Evolutionary conservation across 1,140 invertebrate species (phyloP).

Genomic region (Thereuonema tuberculata): DNA sequence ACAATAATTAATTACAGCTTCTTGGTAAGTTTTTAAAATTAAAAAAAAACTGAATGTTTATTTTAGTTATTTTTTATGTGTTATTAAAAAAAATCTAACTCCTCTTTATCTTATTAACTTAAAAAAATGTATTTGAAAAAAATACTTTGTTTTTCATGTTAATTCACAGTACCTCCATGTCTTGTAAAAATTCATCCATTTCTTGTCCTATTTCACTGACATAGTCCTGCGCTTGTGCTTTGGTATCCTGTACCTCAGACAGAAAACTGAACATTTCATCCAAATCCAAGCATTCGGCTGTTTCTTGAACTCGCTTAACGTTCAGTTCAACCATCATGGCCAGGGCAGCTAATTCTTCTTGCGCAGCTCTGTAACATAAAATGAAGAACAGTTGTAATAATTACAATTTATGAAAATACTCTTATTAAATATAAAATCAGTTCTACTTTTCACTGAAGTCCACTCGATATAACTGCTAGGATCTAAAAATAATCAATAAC

Average conservation of each 20-base stretch:
- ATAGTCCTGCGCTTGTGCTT: slow-evolving; percentile 28
- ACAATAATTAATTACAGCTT: too few species aligned
- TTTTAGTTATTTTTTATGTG: too few species aligned
- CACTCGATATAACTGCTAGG: too few species aligned
- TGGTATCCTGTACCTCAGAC: slow-evolving; percentile 55
- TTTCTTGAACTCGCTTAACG: slow-evolving; percentile 34
- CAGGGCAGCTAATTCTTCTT: slow-evolving; percentile 57
- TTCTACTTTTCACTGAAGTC: too few species aligned
- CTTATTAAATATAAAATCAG: too few species aligned
- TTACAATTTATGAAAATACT: not conserved
- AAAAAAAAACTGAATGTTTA: too few species aligned
- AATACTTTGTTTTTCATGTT: too few species aligned
- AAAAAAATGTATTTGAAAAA: too few species aligned
- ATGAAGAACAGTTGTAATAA: not conserved
- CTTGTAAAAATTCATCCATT: slow-evolving; percentile 66
- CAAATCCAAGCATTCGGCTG: slow-evolving; percentile 61
- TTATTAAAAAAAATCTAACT: too few species aligned
- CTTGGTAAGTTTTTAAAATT: too few species aligned
- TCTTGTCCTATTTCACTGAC: slow-evolving; percentile 70
- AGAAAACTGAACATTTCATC: slow-evolving; percentile 89
- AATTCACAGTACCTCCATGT: slow-evolving; percentile 59
- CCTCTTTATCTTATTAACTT: too few species aligned
- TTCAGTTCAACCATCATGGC: slow-evolving; percentile 56
- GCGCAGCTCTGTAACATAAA: slow-evolving; percentile 43
- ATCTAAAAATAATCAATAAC: not conserved